These are phyloP conservation scores for Takifugu ocellatus DNA, from an alignment of 2,797 vertebrate genomes.

Conservation along the genomic window DNA sequence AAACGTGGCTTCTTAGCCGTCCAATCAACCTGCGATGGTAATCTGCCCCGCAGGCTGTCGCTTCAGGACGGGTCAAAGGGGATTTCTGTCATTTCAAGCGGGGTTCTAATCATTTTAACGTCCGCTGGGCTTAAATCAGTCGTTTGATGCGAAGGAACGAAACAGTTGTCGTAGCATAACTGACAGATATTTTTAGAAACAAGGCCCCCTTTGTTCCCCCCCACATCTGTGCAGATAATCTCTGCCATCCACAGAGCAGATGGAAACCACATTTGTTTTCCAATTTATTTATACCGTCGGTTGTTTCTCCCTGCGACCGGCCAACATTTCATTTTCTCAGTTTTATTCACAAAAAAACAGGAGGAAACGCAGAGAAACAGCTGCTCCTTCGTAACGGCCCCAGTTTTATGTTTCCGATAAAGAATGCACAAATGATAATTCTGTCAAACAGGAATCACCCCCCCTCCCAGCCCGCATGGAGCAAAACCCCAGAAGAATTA, in stretches of 20 bases:
- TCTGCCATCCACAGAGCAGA: background rate
- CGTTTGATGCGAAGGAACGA: no score
- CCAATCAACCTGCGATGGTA: no score
- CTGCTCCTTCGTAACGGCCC: slow-evolving; percentile 38
- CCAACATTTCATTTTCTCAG: slow-evolving; percentile 6
- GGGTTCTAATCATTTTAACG: no score
- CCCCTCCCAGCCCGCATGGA: background rate
- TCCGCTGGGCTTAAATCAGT: no score
- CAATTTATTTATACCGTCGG: slow-evolving; percentile 43
- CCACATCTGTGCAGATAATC: slow-evolving; percentile 6
- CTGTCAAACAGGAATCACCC: slow-evolving; percentile 6
- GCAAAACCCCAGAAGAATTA: no score
- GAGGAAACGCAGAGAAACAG: slow-evolving; percentile 17
- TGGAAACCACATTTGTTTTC: slow-evolving; percentile 7
- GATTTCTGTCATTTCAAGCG: no score
- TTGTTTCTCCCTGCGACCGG: slow-evolving; percentile 23
- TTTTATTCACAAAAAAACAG: slow-evolving; percentile 19
- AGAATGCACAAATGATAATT: no score
- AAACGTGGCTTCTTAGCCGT: no score
- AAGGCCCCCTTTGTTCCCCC: slow-evolving; percentile 14
- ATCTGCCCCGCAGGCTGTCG: no score
- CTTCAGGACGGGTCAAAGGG: no score
- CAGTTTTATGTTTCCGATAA: slow-evolving; percentile 5
- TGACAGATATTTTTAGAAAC: slow-evolving; percentile 10
- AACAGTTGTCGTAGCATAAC: no score